phyloP scores from a whole-genome alignment of 2,797 vertebrate genomes.

The Dicrostonyx torquatus region DNA sequence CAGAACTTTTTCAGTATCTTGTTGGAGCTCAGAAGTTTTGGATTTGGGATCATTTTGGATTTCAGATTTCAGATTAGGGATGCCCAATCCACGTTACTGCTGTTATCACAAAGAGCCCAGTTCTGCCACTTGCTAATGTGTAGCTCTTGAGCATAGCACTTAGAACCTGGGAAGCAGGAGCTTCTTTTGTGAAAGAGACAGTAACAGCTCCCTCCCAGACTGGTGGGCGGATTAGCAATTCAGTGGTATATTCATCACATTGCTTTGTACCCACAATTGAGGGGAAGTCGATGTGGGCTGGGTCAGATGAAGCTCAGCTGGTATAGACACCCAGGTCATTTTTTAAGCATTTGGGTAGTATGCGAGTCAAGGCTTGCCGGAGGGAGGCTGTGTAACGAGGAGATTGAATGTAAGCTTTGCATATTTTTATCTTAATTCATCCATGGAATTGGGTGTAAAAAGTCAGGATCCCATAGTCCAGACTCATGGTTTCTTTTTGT shows the following conservation, averaged over 20 bases:
- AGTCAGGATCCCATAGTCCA: neutral
- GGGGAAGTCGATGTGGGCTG: neutral
- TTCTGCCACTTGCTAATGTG: neutral
- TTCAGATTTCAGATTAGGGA: neutral
- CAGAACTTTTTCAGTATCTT: neutral
- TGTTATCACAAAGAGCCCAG: neutral
- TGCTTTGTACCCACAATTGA: neutral
- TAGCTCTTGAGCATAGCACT: neutral
- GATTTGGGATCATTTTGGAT: neutral
- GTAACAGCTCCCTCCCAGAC: neutral
- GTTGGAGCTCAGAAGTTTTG: neutral
- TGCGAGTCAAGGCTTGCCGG: neutral
- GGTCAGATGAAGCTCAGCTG: neutral
- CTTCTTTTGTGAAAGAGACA: neutral
- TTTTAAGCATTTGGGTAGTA: slow-evolving; percentile 27
- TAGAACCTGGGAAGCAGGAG: neutral
- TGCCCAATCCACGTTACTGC: neutral
- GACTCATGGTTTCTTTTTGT: neutral
- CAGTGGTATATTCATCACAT: neutral
- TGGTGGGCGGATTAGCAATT: neutral
- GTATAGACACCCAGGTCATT: neutral
- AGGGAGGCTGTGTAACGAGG: slow-evolving; percentile 10
- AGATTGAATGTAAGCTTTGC: slow-evolving; percentile 26
- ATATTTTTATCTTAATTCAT: neutral
- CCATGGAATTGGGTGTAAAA: neutral